These are phyloP conservation scores for Oplegnathus fasciatus DNA, from an alignment of 2,113 vertebrate species.

Conservation along the genomic window DNA sequence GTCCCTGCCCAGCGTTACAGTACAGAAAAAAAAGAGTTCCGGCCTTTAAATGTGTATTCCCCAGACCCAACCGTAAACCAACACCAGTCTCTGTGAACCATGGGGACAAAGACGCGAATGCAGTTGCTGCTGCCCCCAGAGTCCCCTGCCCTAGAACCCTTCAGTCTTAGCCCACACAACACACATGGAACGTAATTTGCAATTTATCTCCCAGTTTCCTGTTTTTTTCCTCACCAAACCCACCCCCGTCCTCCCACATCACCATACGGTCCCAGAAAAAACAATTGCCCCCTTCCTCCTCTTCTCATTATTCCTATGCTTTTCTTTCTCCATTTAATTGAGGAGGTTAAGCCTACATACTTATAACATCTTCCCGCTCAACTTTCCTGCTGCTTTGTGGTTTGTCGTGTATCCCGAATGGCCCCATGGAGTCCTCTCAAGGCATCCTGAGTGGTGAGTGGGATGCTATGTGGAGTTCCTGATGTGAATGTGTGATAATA, in stretches of 20 bases:
- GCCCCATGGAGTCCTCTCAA: constrained; percentile 48
- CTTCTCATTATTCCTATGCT: constrained; percentile 40
- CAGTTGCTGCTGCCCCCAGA: constrained; percentile 55
- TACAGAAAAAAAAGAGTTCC: constrained; percentile 38
- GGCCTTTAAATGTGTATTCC: constrained; percentile 53
- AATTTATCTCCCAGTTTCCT: constrained; percentile 70
- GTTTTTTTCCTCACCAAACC: constrained; percentile 40
- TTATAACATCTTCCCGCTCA: constrained; percentile 27
- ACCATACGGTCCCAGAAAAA: constrained; percentile 14
- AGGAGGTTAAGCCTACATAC: constrained; percentile 32
- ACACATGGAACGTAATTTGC: constrained; percentile 72
- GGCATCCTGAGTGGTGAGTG: constrained; percentile 50
- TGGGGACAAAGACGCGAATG: constrained; percentile 66
- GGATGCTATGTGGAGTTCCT: constrained; percentile 64
- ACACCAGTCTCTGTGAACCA: constrained; percentile 67
- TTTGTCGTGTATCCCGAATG: constrained; percentile 25
- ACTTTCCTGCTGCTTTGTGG: constrained; percentile 44
- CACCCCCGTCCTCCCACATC: constrained; percentile 31
- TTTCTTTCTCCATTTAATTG: constrained; percentile 49
- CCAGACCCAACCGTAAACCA: constrained; percentile 74
- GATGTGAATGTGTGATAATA: constrained; percentile 74
- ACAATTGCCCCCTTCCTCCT: not conserved
- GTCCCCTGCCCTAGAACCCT: constrained; percentile 44
- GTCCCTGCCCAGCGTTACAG: not conserved
- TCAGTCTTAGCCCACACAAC: constrained; percentile 57